A percentile compares a stretch with the other conserved stretches of the same genome.
Conservation (phyloP, 2,797 vertebrate genomes). For the Spinibarbus caldwelli region DNA sequence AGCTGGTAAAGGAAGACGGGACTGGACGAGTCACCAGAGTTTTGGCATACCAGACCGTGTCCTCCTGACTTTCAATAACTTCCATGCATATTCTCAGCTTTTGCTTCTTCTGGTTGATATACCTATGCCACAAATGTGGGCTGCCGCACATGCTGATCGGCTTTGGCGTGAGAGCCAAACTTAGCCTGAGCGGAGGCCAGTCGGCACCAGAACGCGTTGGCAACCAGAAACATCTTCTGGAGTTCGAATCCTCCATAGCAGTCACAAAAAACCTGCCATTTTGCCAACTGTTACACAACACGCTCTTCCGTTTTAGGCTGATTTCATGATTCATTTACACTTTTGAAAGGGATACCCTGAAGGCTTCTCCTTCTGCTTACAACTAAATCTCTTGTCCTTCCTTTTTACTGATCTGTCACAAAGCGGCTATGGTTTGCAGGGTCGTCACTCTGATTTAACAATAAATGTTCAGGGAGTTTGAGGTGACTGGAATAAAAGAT, state of each 20-base stretch:
- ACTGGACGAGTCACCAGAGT: not conserved
- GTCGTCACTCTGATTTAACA: not conserved
- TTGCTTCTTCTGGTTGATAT: not conserved
- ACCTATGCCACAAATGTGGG: constrained; percentile 31
- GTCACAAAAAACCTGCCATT: constrained; percentile 1
- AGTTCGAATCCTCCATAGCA: constrained; percentile 24
- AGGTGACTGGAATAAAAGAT: constrained; percentile 11
- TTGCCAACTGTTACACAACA: constrained; percentile 44
- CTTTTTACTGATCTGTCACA: constrained; percentile 2
- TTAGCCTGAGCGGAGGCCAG: constrained; percentile 40
- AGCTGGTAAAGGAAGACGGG: not conserved
- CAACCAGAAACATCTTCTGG: constrained; percentile 19
- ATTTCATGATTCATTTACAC: constrained; percentile 35
- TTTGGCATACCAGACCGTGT: not conserved
- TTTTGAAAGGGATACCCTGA: constrained; percentile 28
- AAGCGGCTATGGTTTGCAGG: not conserved
- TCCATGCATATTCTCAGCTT: too few relatives aligned
- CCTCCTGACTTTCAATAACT: not conserved
- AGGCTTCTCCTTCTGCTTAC: constrained; percentile 3
- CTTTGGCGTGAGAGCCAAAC: constrained; percentile 19
- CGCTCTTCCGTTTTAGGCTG: not conserved
- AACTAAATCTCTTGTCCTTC: constrained; percentile 18
- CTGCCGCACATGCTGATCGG: not conserved
- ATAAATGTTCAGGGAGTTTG: not conserved
- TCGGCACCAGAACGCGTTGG: constrained; percentile 29